These are phyloP conservation scores for Clostera curtula DNA, from an alignment of 2,888 invertebrate genomes.

Conservation along the genomic window DNA sequence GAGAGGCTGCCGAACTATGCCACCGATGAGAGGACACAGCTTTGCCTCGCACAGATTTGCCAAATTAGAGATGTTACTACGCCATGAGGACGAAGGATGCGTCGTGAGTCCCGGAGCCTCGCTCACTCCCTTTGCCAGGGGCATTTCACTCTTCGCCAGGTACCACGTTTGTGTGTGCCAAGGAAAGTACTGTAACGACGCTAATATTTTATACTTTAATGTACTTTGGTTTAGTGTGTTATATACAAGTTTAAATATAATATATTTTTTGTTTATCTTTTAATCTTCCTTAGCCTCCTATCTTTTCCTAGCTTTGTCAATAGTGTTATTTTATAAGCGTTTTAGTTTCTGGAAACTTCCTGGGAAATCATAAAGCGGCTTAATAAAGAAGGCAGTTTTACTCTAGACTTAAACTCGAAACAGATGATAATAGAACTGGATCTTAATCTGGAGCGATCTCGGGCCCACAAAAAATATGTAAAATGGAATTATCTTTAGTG, in stretches of 20 bases:
- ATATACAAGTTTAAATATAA: constrained; percentile 6
- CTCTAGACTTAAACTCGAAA: too few species aligned
- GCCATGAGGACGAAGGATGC: constrained; percentile 27
- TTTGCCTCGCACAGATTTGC: constrained; percentile 23
- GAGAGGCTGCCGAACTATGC: constrained; percentile 33
- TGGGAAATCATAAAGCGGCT: too few species aligned
- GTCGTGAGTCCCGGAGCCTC: constrained; percentile 34
- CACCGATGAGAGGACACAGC: constrained; percentile 23
- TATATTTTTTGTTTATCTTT: constrained; percentile 1
- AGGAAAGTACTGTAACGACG: constrained; percentile 32
- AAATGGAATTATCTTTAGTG: too few species aligned
- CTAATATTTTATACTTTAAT: constrained; percentile 3
- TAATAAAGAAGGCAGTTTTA: too few species aligned
- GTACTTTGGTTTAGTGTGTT: constrained; percentile 3
- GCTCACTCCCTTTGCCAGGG: constrained; percentile 38
- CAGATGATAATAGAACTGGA: too few species aligned
- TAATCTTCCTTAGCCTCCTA: neutral
- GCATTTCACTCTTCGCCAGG: constrained; percentile 36
- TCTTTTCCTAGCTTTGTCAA: too few species aligned
- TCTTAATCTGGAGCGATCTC: too few species aligned
- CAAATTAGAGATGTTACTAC: constrained; percentile 24
- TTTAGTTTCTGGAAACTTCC: too few species aligned
- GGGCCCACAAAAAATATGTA: too few species aligned
- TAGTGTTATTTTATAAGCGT: too few species aligned
- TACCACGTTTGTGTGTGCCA: constrained; percentile 45